A percentile compares a stretch with the other conserved stretches of the same genome.
phyloP scores from a whole-genome alignment of 1,140 invertebrate genomes.

The Globodera ellingtonae region DNA sequence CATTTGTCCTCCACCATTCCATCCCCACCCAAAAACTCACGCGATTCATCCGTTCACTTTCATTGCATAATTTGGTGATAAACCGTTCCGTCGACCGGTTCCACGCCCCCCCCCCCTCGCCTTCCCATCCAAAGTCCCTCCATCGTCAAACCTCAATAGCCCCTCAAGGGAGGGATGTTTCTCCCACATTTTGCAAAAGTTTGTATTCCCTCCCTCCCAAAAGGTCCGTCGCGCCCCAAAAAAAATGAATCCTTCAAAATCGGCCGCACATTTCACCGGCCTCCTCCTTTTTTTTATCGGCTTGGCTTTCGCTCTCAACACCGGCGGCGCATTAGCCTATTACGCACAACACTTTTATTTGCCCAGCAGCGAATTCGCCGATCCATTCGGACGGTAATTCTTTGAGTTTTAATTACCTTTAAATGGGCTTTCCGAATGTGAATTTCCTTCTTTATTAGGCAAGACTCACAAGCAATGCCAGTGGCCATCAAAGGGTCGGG shows the following conservation, averaged over 20 bases:
- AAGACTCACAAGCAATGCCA: background rate
- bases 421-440: background rate
- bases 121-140: too few species aligned
- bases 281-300: background rate
- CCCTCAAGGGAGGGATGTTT: background rate
- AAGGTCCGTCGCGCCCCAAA: background rate
- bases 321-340: background rate
- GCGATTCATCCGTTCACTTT: background rate
- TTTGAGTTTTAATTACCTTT: background rate
- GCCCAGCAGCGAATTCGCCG: conserved; percentile 14
- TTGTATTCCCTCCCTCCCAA: background rate
- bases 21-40: background rate
- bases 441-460: background rate
- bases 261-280: conserved; percentile 3
- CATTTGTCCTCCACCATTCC: background rate
- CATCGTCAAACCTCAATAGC: too few species aligned
- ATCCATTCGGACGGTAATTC: conserved; percentile 1
- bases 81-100: background rate
- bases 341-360: conserved; percentile 24
- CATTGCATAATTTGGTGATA: background rate
- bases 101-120: too few species aligned
- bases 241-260: conserved; percentile 2
- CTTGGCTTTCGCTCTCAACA: conserved; percentile 1
- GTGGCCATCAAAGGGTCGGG: background rate
- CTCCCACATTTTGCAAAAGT: background rate